Conservation (phyloP, 2,113 vertebrate genomes). For the Pitta sordida region DNA sequence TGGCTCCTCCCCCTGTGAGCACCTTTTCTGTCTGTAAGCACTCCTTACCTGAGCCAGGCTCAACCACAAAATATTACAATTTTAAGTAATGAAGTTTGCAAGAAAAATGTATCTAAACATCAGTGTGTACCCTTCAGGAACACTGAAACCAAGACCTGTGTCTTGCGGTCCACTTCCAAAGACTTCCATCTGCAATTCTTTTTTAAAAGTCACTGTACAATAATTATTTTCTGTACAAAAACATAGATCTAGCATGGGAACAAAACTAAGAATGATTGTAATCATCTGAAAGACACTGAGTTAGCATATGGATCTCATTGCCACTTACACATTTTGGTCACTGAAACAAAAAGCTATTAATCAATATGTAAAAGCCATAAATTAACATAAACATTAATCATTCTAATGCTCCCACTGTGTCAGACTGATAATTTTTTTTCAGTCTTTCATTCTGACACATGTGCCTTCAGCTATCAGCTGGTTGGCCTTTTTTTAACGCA, state of each 20-base stretch:
- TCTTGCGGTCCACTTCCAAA: slow-evolving; percentile 6
- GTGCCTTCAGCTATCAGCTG: slow-evolving; percentile 66
- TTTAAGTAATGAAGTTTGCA: background rate
- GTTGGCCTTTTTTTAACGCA: slow-evolving; percentile 40
- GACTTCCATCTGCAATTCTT: slow-evolving; percentile 18
- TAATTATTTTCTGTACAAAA: slow-evolving; percentile 42
- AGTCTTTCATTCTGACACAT: slow-evolving; percentile 58
- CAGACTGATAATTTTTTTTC: slow-evolving; percentile 58
- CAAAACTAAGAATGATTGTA: slow-evolving; percentile 39
- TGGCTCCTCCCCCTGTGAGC: background rate
- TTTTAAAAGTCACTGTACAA: background rate
- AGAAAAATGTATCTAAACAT: background rate
- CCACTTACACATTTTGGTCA: slow-evolving; percentile 67
- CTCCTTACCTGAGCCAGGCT: background rate
- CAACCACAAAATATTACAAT: background rate
- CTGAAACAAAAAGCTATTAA: slow-evolving; percentile 72
- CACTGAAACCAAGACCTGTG: background rate
- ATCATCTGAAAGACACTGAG: slow-evolving; percentile 58
- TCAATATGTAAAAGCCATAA: slow-evolving; percentile 71
- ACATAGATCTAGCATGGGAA: slow-evolving; percentile 53
- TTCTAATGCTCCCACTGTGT: slow-evolving; percentile 69
- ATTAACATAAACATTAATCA: slow-evolving; percentile 75
- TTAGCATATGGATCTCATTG: slow-evolving; percentile 76
- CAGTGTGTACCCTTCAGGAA: background rate
- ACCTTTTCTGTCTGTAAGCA: background rate